Evolutionary conservation across 2,888 invertebrate species (phyloP).

Genomic region (Clusia tigrina): DNA sequence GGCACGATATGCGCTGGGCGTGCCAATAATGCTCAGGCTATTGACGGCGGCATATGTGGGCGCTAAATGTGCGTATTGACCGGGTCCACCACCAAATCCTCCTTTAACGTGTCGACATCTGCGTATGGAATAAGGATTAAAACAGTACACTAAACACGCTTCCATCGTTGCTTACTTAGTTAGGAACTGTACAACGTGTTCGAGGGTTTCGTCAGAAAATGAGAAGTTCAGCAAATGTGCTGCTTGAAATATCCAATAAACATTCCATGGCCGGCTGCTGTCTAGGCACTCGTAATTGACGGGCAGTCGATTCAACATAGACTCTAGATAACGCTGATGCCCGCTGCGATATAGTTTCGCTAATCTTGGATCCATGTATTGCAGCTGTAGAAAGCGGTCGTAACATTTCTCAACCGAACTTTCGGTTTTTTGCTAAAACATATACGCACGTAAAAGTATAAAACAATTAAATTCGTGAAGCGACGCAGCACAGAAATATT

Average conservation of each 20-base stretch:
- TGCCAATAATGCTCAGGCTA: slow-evolving; percentile 88
- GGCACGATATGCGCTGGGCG: slow-evolving; percentile 84
- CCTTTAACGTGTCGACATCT: slow-evolving; percentile 68
- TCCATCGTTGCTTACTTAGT: slow-evolving; percentile 63
- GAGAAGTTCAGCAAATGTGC: slow-evolving; percentile 78
- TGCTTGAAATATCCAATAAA: slow-evolving; percentile 96
- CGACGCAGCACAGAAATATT: too few species aligned
- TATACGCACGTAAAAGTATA: too few species aligned
- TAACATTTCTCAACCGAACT: slow-evolving; percentile 67
- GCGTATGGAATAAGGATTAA: not conserved
- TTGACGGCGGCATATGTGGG: slow-evolving; percentile 98
- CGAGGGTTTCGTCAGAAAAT: slow-evolving; percentile 68
- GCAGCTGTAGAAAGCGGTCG: slow-evolving; percentile 65
- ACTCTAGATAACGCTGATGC: slow-evolving; percentile 74
- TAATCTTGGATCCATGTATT: slow-evolving; percentile 68
- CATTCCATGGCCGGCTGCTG: slow-evolving; percentile 95
- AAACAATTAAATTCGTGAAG: too few species aligned
- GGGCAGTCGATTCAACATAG: slow-evolving; percentile 74
- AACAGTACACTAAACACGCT: not conserved
- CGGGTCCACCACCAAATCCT: slow-evolving; percentile 95
- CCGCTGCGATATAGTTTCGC: slow-evolving; percentile 71
- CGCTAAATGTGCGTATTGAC: slow-evolving; percentile 91
- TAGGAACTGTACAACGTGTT: slow-evolving; percentile 70
- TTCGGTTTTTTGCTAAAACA: slow-evolving; percentile 71
- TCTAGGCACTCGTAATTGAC: slow-evolving; percentile 84